Percentiles rank a stretch among this genome's conserved stretches.
Evolutionary conservation across 1,140 invertebrate species (phyloP).

Genomic region (Neuroterus valhalla): DNA sequence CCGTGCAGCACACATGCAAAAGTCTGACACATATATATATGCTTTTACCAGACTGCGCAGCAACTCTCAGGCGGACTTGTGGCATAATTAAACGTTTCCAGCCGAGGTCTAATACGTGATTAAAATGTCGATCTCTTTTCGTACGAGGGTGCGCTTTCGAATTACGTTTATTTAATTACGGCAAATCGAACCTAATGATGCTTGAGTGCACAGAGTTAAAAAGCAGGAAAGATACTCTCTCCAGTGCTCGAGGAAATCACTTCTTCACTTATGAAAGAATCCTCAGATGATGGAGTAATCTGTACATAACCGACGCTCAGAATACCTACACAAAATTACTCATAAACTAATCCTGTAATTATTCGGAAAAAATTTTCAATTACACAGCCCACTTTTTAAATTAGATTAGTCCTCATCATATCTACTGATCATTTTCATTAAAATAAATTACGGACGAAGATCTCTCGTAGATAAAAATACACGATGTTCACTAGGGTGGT

Average conservation of each 20-base stretch:
- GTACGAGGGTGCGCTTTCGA: conserved; percentile 12
- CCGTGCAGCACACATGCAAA: background rate
- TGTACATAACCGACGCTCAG: background rate
- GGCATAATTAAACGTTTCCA: conserved; percentile 24
- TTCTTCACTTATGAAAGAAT: background rate
- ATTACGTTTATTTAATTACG: conserved; percentile 23
- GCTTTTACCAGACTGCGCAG: background rate
- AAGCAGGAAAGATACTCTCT: background rate
- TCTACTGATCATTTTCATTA: too few species aligned
- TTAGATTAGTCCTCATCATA: too few species aligned
- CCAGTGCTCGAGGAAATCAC: background rate
- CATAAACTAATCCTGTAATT: conserved; percentile 15
- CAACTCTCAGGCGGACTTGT: conserved; percentile 10
- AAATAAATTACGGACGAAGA: too few species aligned
- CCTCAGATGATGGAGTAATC: conserved; percentile 26
- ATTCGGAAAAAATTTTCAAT: background rate
- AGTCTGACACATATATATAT: background rate
- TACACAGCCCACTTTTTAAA: background rate
- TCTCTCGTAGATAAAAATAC: too few species aligned
- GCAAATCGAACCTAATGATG: conserved; percentile 26
- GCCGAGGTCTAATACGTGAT: conserved; percentile 26
- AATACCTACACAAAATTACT: background rate
- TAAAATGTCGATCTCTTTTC: conserved; percentile 29
- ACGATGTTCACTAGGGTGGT: too few species aligned
- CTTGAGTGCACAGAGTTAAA: conserved; percentile 13